Conservation (phyloP, 2,797 vertebrate species). For the Neosalanx taihuensis region DNA sequence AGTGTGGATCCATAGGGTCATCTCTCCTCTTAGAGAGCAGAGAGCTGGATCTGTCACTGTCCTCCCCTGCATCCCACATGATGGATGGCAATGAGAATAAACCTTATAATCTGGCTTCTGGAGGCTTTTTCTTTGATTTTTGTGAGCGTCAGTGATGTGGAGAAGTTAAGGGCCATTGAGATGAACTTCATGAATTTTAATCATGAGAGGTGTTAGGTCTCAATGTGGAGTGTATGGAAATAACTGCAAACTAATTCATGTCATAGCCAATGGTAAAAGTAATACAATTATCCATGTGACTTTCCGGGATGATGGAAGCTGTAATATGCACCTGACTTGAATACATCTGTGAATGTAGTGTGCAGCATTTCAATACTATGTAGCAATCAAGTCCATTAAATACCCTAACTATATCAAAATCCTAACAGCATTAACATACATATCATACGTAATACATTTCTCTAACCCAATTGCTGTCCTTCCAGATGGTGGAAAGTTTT, state of each 20-base stretch:
- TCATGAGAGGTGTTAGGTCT: slow-evolving; percentile 60
- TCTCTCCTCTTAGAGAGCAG: slow-evolving; percentile 56
- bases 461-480: neutral
- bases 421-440: neutral
- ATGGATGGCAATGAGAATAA: slow-evolving; percentile 65
- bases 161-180: slow-evolving; percentile 56
- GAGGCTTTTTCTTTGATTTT: slow-evolving; percentile 17
- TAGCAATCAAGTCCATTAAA: too few species aligned
- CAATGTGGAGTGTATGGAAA: slow-evolving; percentile 58
- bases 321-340: slow-evolving; percentile 34
- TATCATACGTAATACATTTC: too few species aligned
- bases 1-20: slow-evolving; percentile 58
- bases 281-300: slow-evolving; percentile 58
- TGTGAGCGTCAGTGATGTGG: slow-evolving; percentile 52
- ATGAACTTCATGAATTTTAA: slow-evolving; percentile 65
- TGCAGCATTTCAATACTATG: neutral
- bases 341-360: neutral
- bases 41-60: slow-evolving; percentile 69
- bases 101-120: slow-evolving; percentile 55
- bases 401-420: neutral
- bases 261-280: slow-evolving; percentile 55
- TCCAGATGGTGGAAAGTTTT: neutral
- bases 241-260: slow-evolving; percentile 66
- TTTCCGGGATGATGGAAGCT: slow-evolving; percentile 40
- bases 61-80: slow-evolving; percentile 63